These are phyloP conservation scores for Drosophila bifasciata DNA, from an alignment of 1,140 invertebrate genomes.

Conservation along the genomic window DNA sequence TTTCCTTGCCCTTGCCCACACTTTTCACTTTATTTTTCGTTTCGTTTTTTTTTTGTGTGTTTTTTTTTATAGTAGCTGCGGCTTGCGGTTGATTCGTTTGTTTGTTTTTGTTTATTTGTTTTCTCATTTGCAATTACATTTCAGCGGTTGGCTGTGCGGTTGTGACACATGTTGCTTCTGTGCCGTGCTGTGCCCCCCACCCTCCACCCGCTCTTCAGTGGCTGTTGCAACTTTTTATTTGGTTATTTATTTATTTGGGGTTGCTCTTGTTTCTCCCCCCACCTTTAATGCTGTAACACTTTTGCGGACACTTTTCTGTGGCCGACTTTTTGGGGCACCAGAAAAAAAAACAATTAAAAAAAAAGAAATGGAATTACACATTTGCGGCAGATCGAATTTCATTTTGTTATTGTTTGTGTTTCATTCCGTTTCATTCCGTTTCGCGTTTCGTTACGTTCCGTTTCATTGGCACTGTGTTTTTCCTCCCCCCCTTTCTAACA, in stretches of 20 bases:
- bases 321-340: conserved; percentile 40
- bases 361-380: no score
- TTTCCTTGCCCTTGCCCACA: not conserved
- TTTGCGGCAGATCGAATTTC: not conserved
- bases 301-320: conserved; percentile 1
- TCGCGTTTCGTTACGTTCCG: conserved; percentile 17
- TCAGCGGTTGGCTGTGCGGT: conserved; percentile 35
- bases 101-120: conserved; percentile 10
- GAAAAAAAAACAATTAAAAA: not conserved
- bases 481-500: conserved; percentile 10
- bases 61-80: not conserved
- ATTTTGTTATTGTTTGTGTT: conserved; percentile 13
- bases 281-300: conserved; percentile 14
- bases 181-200: no score
- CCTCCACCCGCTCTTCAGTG: conserved; percentile 10
- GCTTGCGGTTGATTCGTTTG: conserved; percentile 26
- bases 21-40: conserved; percentile 9
- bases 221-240: conserved; percentile 13
- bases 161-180: conserved; percentile 37
- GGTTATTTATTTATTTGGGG: conserved; percentile 16
- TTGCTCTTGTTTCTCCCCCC: conserved; percentile 1
- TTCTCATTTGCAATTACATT: conserved; percentile 35
- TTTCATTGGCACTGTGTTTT: conserved; percentile 1
- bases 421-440: conserved; percentile 39
- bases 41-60: not conserved